phyloP scores from a whole-genome alignment of 2,797 vertebrate genomes.

The Enteromius viviparus region DNA sequence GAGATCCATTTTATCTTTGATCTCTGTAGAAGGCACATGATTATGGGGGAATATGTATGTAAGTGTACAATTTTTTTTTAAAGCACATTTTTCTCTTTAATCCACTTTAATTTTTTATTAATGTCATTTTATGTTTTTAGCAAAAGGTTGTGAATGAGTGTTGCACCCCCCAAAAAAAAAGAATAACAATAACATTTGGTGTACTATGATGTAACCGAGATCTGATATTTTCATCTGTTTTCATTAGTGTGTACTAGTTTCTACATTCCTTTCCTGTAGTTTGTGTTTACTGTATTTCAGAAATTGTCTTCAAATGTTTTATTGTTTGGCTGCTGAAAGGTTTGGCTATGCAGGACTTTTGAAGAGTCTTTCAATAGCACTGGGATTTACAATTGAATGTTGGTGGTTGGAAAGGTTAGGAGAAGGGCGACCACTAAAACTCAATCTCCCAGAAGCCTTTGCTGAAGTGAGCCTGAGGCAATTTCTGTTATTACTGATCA shows the following conservation, averaged over 20 bases:
- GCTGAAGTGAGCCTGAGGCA: constrained; percentile 73
- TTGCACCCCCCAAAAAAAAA: neutral
- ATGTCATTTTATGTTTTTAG: constrained; percentile 38
- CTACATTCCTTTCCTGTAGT: constrained; percentile 24
- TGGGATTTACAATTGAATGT: constrained; percentile 31
- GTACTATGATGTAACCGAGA: neutral
- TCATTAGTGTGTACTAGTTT: constrained; percentile 15
- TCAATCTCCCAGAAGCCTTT: constrained; percentile 73
- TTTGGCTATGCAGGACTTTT: constrained; percentile 27
- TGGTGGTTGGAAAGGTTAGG: constrained; percentile 11
- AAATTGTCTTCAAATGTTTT: constrained; percentile 46
- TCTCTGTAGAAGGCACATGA: constrained; percentile 45
- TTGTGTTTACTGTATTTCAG: constrained; percentile 51
- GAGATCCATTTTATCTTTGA: neutral
- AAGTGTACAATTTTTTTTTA: constrained; percentile 24
- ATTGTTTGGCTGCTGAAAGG: constrained; percentile 43
- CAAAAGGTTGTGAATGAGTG: neutral
- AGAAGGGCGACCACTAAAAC: constrained; percentile 69
- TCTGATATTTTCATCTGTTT: neutral
- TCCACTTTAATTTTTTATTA: constrained; percentile 42
- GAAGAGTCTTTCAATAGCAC: constrained; percentile 20
- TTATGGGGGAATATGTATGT: constrained; percentile 30
- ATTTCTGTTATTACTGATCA: constrained; percentile 62
- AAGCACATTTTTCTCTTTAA: constrained; percentile 48
- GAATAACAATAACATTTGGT: neutral